phyloP scores from a whole-genome alignment of 2,888 invertebrate species.

The Eupithecia pulchellata region DNA sequence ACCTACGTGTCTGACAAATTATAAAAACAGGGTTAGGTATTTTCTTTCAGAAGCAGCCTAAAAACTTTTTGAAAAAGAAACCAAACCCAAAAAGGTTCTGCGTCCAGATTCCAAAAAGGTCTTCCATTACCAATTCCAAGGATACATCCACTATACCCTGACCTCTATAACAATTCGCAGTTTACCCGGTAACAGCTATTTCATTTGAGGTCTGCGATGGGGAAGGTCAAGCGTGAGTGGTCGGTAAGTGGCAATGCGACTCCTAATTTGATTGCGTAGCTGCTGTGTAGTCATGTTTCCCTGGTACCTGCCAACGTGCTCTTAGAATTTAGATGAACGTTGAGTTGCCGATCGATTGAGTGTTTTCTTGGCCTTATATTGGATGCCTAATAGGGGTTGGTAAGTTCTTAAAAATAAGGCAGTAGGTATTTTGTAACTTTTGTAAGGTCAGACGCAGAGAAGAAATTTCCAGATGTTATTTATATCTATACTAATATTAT shows the following conservation, averaged over 20 bases:
- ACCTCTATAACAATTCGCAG: constrained; percentile 38
- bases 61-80: background rate
- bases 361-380: background rate
- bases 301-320: constrained; percentile 37
- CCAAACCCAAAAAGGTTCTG: background rate
- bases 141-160: constrained; percentile 44
- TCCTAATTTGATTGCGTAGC: constrained; percentile 55
- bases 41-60: background rate
- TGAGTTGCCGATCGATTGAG: background rate
- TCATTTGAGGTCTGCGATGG: constrained; percentile 36
- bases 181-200: constrained; percentile 44
- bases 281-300: constrained; percentile 45
- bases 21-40: background rate
- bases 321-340: background rate
- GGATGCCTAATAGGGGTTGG: background rate
- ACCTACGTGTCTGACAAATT: no score
- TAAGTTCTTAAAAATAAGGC: background rate
- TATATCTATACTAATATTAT: no score
- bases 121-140: constrained; percentile 35
- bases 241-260: constrained; percentile 52
- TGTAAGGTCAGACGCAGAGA: no score
- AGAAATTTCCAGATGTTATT: no score
- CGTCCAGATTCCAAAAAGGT: constrained; percentile 7
- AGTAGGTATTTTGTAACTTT: no score
- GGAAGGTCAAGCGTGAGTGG: constrained; percentile 54